phyloP scores from a whole-genome alignment of 2,888 invertebrate genomes.

The Germaria angustata region DNA sequence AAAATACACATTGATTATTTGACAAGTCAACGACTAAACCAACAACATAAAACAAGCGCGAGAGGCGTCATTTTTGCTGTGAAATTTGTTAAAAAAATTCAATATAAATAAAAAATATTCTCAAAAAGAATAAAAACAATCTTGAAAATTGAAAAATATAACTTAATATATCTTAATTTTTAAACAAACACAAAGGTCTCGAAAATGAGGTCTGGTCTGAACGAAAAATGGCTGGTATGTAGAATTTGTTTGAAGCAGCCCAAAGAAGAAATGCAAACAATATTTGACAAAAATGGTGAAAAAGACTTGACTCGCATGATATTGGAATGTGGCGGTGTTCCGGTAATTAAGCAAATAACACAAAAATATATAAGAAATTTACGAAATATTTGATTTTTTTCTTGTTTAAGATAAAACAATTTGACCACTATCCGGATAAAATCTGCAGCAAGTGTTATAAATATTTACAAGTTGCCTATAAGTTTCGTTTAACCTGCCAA shows the following conservation, averaged over 20 bases:
- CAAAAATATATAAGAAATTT: background rate
- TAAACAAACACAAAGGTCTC: background rate
- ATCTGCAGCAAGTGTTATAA: constrained; percentile 74
- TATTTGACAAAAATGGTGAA: constrained; percentile 74
- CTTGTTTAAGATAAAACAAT: constrained; percentile 73
- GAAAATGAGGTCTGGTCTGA: constrained; percentile 72
- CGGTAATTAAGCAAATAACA: constrained; percentile 70
- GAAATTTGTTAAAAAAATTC: constrained; percentile 35
- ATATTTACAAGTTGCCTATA: constrained; percentile 73
- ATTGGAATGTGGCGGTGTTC: constrained; percentile 76
- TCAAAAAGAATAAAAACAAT: constrained; percentile 6
- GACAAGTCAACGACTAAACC: constrained; percentile 47
- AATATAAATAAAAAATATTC: constrained; percentile 8
- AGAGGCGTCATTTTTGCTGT: constrained; percentile 58
- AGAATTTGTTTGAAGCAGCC: constrained; percentile 76
- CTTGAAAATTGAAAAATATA: background rate
- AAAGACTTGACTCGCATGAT: constrained; percentile 77
- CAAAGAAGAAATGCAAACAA: constrained; percentile 74
- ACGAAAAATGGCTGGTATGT: constrained; percentile 76
- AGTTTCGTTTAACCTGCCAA: constrained; percentile 74
- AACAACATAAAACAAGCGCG: constrained; percentile 50
- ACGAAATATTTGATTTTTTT: background rate
- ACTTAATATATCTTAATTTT: background rate
- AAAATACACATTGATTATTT: constrained; percentile 59
- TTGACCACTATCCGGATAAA: constrained; percentile 77